Base-by-base conservation (phyloP, 1,140 invertebrate genomes). In the Ceratoteleas bidentatus region DNA sequence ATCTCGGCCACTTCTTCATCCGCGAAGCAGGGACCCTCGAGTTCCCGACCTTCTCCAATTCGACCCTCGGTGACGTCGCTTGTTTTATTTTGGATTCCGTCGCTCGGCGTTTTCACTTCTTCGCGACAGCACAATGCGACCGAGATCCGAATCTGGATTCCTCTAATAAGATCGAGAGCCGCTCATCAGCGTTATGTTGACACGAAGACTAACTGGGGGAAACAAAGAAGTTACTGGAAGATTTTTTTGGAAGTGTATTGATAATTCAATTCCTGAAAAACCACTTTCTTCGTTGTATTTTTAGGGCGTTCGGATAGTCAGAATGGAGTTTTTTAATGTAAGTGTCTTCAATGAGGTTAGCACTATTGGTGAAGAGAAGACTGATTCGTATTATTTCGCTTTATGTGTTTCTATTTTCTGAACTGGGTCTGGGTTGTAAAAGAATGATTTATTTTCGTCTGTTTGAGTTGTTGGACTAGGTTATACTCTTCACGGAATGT, bases 71-170 rank as follows among this genome's bases (percentile, higher is more conserved):
- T 58, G 45, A 24, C 14, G 53, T 15, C 15, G 56, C 60, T 73
- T 56, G 43, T 40, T 64, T 73, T 64, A 62, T 73, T 64, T 73
- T 64, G 50, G 47, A 73, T 73, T 73, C 69, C 58, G 53, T n/a
- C 9, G 49, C 14, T 56, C 69, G 58, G 45, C 38, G 16, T 72
- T 61, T 72, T 72, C 69, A 62, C 58, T 72, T 72, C 47, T 56
- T 62, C 14, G 57, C 38, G 57, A 60, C 56, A 60, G 45, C 56
- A 60, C 50, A 58, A 60, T 62, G 56, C 47, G 11, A 53, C 33
- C 50, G 24, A 52, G 58, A 61, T 62, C 32, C 58, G 14, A 38
- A 69, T 56, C 56, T 58, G 24, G 54, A 56, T 36, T 40, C 9
- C 47, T 43, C 61, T 70, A 70, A 70, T 45, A 60, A 52, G 54